phyloP scores from a whole-genome alignment of 2,797 vertebrate species.

The Rhodeus uyekii region DNA sequence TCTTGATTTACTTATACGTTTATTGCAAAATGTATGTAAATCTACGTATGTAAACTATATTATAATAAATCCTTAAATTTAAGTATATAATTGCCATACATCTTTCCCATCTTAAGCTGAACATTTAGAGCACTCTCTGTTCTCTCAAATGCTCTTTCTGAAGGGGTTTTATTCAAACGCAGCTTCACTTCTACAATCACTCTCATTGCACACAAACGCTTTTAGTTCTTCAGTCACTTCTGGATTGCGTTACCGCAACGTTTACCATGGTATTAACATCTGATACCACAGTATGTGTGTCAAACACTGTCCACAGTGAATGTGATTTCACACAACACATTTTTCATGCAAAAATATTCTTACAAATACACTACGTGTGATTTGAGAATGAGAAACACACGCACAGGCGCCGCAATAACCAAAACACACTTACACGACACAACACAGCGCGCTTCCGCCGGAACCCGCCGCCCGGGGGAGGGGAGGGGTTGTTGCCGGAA shows the following conservation, averaged over 20 bases:
- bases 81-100: neutral
- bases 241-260: neutral
- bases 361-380: too few species aligned
- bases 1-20: too few species aligned
- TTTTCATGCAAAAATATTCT: neutral
- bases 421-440: slow-evolving; percentile 1
- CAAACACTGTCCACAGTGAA: neutral
- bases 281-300: neutral
- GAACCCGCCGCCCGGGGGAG: neutral
- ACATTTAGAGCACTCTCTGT: neutral
- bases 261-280: neutral
- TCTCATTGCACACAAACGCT: neutral
- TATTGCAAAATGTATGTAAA: too few species aligned
- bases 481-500: slow-evolving; percentile 1
- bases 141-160: neutral
- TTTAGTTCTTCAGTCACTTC: neutral
- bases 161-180: neutral
- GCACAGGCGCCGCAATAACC: neutral
- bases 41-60: too few species aligned
- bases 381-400: neutral
- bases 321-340: neutral
- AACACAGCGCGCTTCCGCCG: neutral
- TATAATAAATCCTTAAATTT: neutral
- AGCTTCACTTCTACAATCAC: neutral
- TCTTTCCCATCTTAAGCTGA: neutral